Evolutionary conservation across 2,113 vertebrate genomes (phyloP), one percentile per base, ranked within the genome.

Genomic region (Piaya cayana): DNA sequence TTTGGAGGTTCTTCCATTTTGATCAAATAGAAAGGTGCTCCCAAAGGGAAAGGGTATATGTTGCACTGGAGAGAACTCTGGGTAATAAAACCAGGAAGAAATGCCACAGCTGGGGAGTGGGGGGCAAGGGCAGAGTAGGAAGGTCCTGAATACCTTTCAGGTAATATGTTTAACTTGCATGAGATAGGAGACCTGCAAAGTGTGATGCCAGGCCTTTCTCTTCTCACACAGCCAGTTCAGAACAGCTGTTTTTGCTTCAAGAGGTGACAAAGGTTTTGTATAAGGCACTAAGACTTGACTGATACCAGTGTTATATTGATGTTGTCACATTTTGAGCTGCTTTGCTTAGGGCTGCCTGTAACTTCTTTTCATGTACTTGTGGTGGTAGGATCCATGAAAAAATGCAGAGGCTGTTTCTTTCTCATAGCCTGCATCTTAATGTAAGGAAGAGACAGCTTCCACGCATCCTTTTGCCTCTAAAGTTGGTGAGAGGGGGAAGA

Each of bases 71-170:
- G 39, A 49, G 45, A 65, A 12, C 23, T 58, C 42, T 1, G 4
- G 8, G 27, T 85, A 50, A 39, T 50, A 76, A 68, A 85, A 90
- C 5, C 8, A 4, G 21, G 13, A 87, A 64, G 43, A 43, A 70
- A 37, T 32, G 11, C 1, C 7, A 71, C 21, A 70, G 42, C 8
- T 74, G 69, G 16, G n/a, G 27, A 43, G n/a, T 0, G 1, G 42
- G 43, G 15, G 29, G 6, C 49, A 72, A 53, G 34, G n/a, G 63
- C 21, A 49, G 59, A 55, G 5, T 22, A 43, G 39, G 39, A 75
- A 58, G 25, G 36, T 85, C 20, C 21, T 45, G 52, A 47, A 26
- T 50, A n/a, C 8, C 12, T 90, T 82, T 56, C 56, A 58, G 25
- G n/a, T 56, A 11, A 27, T 64, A 32, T 26, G 11, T 60, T 86